Percentiles rank a stretch among this genome's conserved stretches.
Conservation (phyloP, 2,888 invertebrate genomes). For the Axea sp. region DNA sequence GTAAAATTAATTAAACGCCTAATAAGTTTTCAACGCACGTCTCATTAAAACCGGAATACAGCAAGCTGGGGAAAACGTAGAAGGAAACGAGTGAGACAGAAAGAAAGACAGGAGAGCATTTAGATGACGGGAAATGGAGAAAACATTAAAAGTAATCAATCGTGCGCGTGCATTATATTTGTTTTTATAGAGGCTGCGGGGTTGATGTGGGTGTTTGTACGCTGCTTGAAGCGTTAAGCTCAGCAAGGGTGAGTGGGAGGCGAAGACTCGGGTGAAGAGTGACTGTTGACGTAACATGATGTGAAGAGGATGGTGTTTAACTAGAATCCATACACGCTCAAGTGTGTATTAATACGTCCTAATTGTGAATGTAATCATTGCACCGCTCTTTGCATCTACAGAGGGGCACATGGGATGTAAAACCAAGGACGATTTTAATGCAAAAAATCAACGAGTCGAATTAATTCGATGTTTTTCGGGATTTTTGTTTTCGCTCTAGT, state of each 20-base stretch:
- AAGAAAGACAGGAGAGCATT: slow-evolving; percentile 4
- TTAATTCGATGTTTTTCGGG: slow-evolving; percentile 8
- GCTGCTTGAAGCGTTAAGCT: slow-evolving; percentile 67
- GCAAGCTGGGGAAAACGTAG: neutral
- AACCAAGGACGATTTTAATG: slow-evolving; percentile 21
- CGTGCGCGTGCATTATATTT: no score
- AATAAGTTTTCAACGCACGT: slow-evolving; percentile 29
- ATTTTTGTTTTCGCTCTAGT: slow-evolving; percentile 1
- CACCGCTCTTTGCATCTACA: slow-evolving; percentile 64
- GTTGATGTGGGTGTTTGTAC: no score
- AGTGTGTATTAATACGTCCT: slow-evolving; percentile 71
- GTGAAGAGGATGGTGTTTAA: slow-evolving; percentile 65
- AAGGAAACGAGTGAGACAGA: neutral
- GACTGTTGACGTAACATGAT: slow-evolving; percentile 48
- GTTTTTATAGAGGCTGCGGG: no score
- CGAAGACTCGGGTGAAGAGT: neutral
- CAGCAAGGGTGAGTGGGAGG: slow-evolving; percentile 45
- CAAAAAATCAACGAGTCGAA: slow-evolving; percentile 64
- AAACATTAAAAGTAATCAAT: no score
- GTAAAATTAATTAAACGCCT: slow-evolving; percentile 47
- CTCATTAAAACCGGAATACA: slow-evolving; percentile 35
- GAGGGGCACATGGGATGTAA: neutral
- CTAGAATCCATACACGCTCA: slow-evolving; percentile 63
- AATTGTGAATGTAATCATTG: slow-evolving; percentile 73
- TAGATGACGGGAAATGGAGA: neutral